Percentiles rank a stretch among this genome's conserved stretches.
Evolutionary conservation across 2,113 vertebrate species (phyloP).

Genomic region (Sterna hirundo): DNA sequence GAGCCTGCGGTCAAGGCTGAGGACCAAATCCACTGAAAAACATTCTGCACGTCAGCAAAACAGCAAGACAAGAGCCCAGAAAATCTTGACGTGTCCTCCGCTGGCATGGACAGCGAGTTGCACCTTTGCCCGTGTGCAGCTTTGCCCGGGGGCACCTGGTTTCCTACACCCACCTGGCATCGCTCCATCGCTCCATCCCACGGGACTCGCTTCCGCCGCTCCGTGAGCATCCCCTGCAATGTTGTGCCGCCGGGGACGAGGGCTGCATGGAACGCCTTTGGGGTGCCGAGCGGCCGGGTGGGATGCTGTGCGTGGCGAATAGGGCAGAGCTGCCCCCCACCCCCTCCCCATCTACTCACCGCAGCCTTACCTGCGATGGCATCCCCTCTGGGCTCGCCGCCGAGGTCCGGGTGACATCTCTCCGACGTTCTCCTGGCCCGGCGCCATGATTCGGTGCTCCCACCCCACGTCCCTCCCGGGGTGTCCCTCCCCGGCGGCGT

Average conservation of each 20-base stretch:
- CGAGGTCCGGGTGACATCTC: not conserved
- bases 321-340: not conserved
- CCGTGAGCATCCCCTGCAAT: not conserved
- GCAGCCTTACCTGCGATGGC: not conserved
- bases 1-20: not conserved
- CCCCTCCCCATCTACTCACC: not conserved
- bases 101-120: too few species aligned
- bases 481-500: not conserved
- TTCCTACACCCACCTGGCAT: not conserved
- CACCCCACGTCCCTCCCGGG: not conserved
- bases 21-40: not conserved
- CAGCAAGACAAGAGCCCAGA: not conserved
- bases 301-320: not conserved
- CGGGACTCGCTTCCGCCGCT: rapidly evolving
- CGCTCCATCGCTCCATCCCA: not conserved
- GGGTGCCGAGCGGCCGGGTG: rapidly evolving
- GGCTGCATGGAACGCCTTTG: rapidly evolving
- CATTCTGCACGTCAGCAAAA: not conserved
- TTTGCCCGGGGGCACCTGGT: rapidly evolving
- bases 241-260: not conserved
- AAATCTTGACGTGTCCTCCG: not conserved
- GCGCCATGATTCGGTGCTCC: rapidly evolving
- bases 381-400: rapidly evolving
- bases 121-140: not conserved
- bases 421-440: rapidly evolving